Conservation (phyloP, 2,888 invertebrate species). For the Galeruca laticollis region DNA sequence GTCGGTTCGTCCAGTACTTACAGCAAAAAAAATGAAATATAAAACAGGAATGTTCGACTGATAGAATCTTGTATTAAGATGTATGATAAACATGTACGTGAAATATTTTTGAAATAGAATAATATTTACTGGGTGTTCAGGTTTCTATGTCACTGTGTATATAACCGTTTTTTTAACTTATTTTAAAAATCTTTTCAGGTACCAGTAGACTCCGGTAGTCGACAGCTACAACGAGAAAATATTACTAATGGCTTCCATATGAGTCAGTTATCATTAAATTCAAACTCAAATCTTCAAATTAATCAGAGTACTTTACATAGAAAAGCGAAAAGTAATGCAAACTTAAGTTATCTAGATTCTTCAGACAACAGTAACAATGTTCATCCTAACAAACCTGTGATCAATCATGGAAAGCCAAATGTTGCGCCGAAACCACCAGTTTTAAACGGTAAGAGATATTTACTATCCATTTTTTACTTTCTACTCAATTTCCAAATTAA, state of each 20-base stretch:
- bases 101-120: too few species aligned
- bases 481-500: too few species aligned
- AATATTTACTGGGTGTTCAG: too few species aligned
- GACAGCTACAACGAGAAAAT: constrained; percentile 41
- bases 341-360: constrained; percentile 57
- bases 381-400: constrained; percentile 64
- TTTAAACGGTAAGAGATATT: constrained; percentile 62
- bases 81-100: too few species aligned
- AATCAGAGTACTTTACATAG: constrained; percentile 63
- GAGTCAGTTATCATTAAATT: constrained; percentile 48
- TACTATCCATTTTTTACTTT: not conserved
- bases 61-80: too few species aligned
- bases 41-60: too few species aligned
- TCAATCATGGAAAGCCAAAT: constrained; percentile 82
- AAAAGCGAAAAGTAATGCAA: constrained; percentile 64
- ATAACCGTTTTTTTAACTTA: too few species aligned
- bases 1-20: too few species aligned
- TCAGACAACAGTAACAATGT: constrained; percentile 48
- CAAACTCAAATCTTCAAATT: constrained; percentile 46
- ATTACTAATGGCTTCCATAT: constrained; percentile 49
- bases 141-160: too few species aligned
- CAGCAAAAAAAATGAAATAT: too few species aligned
- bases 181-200: constrained; percentile 27
- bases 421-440: constrained; percentile 87
- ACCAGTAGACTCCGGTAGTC: constrained; percentile 39